Base-by-base conservation (phyloP, 2,113 vertebrate species). In the Brienomyrus longianalis region DNA sequence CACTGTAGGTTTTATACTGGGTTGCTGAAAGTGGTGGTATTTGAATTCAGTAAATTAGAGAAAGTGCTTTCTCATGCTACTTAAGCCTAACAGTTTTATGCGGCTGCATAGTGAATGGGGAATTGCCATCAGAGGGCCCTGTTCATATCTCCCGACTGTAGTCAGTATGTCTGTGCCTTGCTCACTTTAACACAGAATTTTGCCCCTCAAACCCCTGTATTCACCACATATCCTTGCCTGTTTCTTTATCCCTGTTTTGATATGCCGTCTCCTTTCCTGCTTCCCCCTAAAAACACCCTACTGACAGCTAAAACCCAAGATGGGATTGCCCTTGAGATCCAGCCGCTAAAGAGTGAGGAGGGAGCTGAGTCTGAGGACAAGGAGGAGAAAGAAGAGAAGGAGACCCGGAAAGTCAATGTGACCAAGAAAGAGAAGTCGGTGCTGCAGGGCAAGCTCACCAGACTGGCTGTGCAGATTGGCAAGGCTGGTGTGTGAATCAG, bases 361-460 rank as follows among this genome's bases (percentile, higher is more conserved):
- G 97, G 96, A 2, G 92, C 92, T 0, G 98, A 99, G 91, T 96
- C 90, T 0, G 98, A 99, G 91, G 98, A 98, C 87, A 98, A 97
- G 92, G 98, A 98, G 96, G 97, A 94, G 94, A 98, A 98, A 93
- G 95, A 96, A 35, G 94, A 99, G 91, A 98, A 98, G 91, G 97
- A 97, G 92, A 97, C 95, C 91, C 98, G 98, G 95, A 96, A 96
- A 59, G 94, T 96, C 90, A 98, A 97, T 54, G 94, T 97, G 45
- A 97, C 97, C 83, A 99, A 98, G 93, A 99, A 99, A 93, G 98
- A 99, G 94, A 99, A 99, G 93, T 99, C 98, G 0, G 98, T 99
- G 92, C 96, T 99, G 43, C 98, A 99, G 92, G 98, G 98, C 89
- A 99, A 99, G 93, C 97, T 99, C 88, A 99, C 98, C 0, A 95